Conservation (phyloP, 1,140 invertebrate genomes). For the Calephelis nemesis region DNA sequence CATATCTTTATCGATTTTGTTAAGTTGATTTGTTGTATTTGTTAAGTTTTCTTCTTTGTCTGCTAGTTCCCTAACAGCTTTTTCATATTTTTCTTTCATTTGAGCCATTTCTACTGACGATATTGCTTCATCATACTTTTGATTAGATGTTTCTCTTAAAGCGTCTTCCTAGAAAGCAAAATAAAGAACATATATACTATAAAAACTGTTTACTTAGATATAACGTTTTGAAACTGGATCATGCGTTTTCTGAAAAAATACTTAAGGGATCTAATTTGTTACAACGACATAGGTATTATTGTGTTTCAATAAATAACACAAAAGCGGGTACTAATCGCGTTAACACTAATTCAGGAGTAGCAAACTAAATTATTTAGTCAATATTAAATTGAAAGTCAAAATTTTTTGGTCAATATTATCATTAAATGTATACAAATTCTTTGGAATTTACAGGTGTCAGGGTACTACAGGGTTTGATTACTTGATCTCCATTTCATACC, state of each 20-base stretch:
- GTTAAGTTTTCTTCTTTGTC: constrained; percentile 65
- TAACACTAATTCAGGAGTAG: no score
- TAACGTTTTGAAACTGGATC: background rate
- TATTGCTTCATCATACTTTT: constrained; percentile 75
- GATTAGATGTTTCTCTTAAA: constrained; percentile 76
- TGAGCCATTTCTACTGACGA: constrained; percentile 78
- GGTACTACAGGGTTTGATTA: constrained; percentile 20
- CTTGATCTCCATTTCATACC: constrained; percentile 60
- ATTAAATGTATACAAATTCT: background rate
- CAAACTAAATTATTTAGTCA: no score
- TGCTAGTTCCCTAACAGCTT: constrained; percentile 63
- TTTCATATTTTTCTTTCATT: constrained; percentile 75
- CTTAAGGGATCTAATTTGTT: no score
- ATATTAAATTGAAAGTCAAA: no score
- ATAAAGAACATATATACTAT: background rate
- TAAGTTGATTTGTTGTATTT: constrained; percentile 52
- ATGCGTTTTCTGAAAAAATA: constrained; percentile 14
- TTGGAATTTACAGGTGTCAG: background rate
- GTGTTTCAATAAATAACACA: no score
- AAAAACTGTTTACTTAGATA: background rate
- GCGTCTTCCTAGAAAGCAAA: constrained; percentile 68
- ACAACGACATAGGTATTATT: no score
- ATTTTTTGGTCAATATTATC: background rate
- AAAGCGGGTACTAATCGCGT: no score
- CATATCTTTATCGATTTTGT: constrained; percentile 71